Conservation (phyloP, 2,797 vertebrate species). For the Acestrorhynchus altus region DNA sequence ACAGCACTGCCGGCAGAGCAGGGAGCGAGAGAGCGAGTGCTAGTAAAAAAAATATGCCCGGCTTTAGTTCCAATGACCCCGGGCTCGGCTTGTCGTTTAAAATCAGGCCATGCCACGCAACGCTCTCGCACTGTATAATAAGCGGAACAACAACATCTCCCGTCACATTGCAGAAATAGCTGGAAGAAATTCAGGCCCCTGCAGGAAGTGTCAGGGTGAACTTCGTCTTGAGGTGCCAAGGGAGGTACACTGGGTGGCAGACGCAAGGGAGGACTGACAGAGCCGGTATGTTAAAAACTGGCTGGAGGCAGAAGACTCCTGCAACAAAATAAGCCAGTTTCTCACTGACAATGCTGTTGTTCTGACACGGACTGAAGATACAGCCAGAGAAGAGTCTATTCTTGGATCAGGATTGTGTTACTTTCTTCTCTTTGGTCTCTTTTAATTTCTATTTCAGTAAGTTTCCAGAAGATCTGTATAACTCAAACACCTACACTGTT, state of each 20-base stretch:
- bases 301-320: conserved; percentile 1
- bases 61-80: conserved; percentile 50
- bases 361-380: neutral
- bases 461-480: conserved; percentile 19
- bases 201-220: conserved; percentile 50
- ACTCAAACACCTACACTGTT: neutral
- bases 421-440: neutral
- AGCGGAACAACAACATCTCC: conserved; percentile 42
- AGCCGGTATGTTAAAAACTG: conserved; percentile 23
- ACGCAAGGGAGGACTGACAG: conserved; percentile 16
- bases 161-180: conserved; percentile 53
- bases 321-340: conserved; percentile 1
- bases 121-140: conserved; percentile 48
- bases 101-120: conserved; percentile 55
- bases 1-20: conserved; percentile 10
- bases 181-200: conserved; percentile 44
- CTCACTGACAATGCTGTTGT: neutral
- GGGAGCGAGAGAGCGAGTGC: conserved; percentile 23
- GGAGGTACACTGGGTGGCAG: conserved; percentile 28
- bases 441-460: neutral
- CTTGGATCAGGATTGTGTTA: neutral
- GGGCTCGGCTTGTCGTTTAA: conserved; percentile 56
- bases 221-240: conserved; percentile 36
- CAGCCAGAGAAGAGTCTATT: conserved; percentile 18
- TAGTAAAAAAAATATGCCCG: conserved; percentile 35